Evolutionary conservation across 2,113 vertebrate species (phyloP).

Genomic region (Sander vitreus): DNA sequence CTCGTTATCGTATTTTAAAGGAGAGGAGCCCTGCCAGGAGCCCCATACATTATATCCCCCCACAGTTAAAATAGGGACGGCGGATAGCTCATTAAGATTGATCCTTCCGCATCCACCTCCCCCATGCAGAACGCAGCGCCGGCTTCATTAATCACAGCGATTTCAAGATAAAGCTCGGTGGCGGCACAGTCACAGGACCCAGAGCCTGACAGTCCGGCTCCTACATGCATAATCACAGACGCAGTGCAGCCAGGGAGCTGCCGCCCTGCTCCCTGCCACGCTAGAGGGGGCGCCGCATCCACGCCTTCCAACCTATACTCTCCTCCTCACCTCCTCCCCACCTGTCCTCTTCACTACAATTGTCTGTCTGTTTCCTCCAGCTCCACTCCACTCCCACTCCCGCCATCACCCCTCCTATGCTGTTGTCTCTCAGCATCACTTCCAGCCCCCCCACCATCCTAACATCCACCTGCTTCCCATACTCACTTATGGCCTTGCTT

Average conservation of each 20-base stretch:
- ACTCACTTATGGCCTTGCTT: not conserved
- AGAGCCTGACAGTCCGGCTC: slow-evolving; percentile 72
- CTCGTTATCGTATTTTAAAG: slow-evolving; percentile 84
- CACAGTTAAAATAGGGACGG: slow-evolving; percentile 81
- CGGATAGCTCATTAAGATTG: slow-evolving; percentile 87
- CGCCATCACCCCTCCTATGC: slow-evolving; percentile 25
- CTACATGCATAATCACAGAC: slow-evolving; percentile 69
- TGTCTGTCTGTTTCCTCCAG: slow-evolving; percentile 47
- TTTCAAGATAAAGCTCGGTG: slow-evolving; percentile 79
- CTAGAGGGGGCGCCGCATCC: slow-evolving; percentile 33
- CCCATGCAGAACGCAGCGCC: slow-evolving; percentile 64
- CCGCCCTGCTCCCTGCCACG: slow-evolving; percentile 37
- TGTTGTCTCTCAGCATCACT: slow-evolving; percentile 32
- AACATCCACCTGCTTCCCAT: slow-evolving; percentile 39
- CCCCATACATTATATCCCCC: slow-evolving; percentile 74
- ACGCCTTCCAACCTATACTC: slow-evolving; percentile 42
- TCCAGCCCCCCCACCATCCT: not conserved
- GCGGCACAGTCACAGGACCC: slow-evolving; percentile 43
- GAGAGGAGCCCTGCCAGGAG: slow-evolving; percentile 69
- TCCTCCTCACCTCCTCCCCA: slow-evolving; percentile 27
- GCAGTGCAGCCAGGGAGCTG: slow-evolving; percentile 48
- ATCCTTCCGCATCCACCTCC: slow-evolving; percentile 79
- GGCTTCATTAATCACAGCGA: slow-evolving; percentile 83
- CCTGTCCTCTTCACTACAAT: slow-evolving; percentile 38
- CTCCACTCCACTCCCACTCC: slow-evolving; percentile 26